These are phyloP conservation scores for Pyxicephalus adspersus DNA, from an alignment of 2,113 vertebrate species.

Conservation along the genomic window DNA sequence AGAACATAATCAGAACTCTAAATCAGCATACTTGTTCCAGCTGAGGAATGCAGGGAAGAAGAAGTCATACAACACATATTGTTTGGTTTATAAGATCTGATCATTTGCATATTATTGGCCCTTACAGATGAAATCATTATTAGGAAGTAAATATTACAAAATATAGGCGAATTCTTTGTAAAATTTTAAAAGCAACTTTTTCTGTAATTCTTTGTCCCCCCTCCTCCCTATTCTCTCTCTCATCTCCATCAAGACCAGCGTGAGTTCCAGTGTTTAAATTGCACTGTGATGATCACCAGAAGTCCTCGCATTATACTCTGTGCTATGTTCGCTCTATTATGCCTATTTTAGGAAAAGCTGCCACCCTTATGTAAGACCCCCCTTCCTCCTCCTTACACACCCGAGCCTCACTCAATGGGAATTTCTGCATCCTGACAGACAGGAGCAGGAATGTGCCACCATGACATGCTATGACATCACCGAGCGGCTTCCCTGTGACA, in stretches of 20 bases:
- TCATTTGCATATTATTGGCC: no score
- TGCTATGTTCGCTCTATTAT: constrained; percentile 39
- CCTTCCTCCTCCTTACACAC: constrained; percentile 27
- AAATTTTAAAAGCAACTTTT: no score
- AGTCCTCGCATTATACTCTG: constrained; percentile 22
- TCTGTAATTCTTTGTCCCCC: not conserved
- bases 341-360: constrained; percentile 57
- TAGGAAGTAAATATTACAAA: no score
- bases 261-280: constrained; percentile 40
- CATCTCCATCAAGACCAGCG: not conserved
- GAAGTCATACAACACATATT: no score
- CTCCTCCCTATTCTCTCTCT: no score
- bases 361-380: constrained; percentile 42
- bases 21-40: no score
- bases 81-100: no score
- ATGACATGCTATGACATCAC: constrained; percentile 24
- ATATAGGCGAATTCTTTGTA: no score
- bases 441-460: constrained; percentile 24
- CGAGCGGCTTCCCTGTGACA: constrained; percentile 6
- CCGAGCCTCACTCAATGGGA: constrained; percentile 42
- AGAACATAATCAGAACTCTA: no score
- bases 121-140: no score
- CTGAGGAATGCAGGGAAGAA: no score
- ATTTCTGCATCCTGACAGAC: constrained; percentile 38
- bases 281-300: constrained; percentile 51